Evolutionary conservation across 2,888 invertebrate genomes (phyloP).

Genomic region (Blastobasis adustella): DNA sequence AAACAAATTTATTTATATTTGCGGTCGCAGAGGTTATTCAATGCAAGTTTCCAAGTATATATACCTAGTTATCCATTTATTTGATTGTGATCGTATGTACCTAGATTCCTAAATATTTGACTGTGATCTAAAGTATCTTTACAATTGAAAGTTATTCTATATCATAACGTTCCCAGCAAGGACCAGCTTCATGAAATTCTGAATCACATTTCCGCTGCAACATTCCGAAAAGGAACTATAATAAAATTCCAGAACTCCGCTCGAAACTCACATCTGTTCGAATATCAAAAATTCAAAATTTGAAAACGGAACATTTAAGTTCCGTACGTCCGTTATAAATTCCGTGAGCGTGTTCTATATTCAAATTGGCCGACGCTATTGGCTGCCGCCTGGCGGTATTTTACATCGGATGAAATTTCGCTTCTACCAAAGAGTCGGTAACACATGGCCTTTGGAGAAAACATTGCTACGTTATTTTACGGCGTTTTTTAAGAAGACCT

Average conservation of each 20-base stretch:
- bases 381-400: conserved; percentile 40
- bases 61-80: no score
- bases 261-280: conserved; percentile 8
- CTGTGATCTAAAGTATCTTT: no score
- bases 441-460: background rate
- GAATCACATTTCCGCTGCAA: conserved; percentile 24
- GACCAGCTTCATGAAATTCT: conserved; percentile 11
- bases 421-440: conserved; percentile 23
- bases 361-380: conserved; percentile 67
- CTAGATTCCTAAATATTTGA: no score
- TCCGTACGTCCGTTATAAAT: conserved; percentile 67
- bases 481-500: no score
- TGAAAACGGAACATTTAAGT: conserved; percentile 44
- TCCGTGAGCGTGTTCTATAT: conserved; percentile 67
- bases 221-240: conserved; percentile 1
- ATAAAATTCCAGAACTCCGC: conserved; percentile 13
- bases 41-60: no score
- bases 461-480: no score
- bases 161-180: no score
- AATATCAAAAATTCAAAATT: conserved; percentile 17
- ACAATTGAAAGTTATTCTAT: no score
- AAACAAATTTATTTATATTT: no score
- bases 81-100: no score
- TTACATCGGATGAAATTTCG: conserved; percentile 44
- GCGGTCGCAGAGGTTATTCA: no score